A percentile compares a stretch with the other conserved stretches of the same genome.
These are phyloP conservation scores for Meloidogyne floridensis DNA, from an alignment of 1,140 invertebrate species.

Conservation along the genomic window DNA sequence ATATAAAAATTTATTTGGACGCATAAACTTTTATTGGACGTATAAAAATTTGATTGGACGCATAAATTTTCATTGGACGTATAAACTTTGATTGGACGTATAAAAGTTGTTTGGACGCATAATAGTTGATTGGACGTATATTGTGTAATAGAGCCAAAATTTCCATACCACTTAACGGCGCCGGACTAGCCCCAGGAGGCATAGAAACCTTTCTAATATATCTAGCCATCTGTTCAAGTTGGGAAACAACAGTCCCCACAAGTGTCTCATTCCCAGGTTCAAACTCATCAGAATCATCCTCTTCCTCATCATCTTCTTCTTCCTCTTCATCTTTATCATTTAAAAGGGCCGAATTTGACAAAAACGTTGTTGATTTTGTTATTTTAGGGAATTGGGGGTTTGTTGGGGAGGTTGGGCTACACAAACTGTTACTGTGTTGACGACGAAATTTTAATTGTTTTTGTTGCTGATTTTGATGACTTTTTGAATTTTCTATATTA, in stretches of 20 bases:
- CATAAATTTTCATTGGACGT: no score
- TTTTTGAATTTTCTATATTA: background rate
- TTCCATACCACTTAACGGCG: background rate
- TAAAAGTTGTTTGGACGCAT: no score
- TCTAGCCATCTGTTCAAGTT: constrained; percentile 41
- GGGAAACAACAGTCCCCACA: constrained; percentile 44
- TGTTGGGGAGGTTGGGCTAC: constrained; percentile 11
- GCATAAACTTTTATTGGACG: no score
- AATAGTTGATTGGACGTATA: no score
- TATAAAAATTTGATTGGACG: no score
- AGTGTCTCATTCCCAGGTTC: constrained; percentile 37
- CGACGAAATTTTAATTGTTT: constrained; percentile 2
- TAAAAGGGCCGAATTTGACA: constrained; percentile 17
- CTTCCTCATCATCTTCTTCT: constrained; percentile 11
- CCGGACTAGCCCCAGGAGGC: constrained; percentile 31
- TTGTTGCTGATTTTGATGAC: background rate
- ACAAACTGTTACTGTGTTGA: constrained; percentile 24
- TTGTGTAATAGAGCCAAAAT: no score
- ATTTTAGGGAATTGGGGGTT: background rate
- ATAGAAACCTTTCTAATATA: constrained; percentile 49
- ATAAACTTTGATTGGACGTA: no score
- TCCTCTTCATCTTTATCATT: constrained; percentile 14
- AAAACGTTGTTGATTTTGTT: constrained; percentile 1
- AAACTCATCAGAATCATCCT: constrained; percentile 33
- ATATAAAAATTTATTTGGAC: no score